Percentiles rank a stretch among this genome's conserved stretches.
Conservation (phyloP, 2,113 vertebrate species). For the Prietella phreatophila region DNA sequence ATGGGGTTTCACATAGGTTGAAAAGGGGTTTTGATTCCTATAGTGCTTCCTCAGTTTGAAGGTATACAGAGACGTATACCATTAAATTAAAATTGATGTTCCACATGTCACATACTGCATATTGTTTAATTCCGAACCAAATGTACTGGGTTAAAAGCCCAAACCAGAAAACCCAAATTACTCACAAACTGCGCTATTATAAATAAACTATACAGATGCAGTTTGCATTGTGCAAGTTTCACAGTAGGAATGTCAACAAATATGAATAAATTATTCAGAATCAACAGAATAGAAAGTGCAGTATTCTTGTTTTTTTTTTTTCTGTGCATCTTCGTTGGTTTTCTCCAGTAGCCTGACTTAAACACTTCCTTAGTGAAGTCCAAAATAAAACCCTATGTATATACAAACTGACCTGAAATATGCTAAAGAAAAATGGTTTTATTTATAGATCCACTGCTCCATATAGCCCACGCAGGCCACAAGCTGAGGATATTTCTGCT, state of each 20-base stretch:
- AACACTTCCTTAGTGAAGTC: background rate
- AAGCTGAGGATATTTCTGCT: constrained; percentile 1
- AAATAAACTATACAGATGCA: background rate
- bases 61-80: background rate
- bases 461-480: constrained; percentile 13
- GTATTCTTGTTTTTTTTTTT: background rate
- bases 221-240: background rate
- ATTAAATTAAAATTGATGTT: background rate
- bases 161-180: background rate
- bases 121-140: background rate
- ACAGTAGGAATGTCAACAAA: background rate
- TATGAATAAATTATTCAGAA: background rate
- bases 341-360: background rate
- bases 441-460: constrained; percentile 14
- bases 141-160: background rate
- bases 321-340: background rate
- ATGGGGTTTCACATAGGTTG: background rate
- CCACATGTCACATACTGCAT: background rate
- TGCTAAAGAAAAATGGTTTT: background rate
- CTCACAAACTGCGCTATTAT: background rate
- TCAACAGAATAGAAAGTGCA: background rate
- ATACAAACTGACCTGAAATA: constrained; percentile 25
- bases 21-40: background rate
- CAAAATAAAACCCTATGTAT: constrained; percentile 20
- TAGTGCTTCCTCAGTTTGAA: background rate